Conservation (phyloP, 2,797 vertebrate species). For the Mallotus villosus region DNA sequence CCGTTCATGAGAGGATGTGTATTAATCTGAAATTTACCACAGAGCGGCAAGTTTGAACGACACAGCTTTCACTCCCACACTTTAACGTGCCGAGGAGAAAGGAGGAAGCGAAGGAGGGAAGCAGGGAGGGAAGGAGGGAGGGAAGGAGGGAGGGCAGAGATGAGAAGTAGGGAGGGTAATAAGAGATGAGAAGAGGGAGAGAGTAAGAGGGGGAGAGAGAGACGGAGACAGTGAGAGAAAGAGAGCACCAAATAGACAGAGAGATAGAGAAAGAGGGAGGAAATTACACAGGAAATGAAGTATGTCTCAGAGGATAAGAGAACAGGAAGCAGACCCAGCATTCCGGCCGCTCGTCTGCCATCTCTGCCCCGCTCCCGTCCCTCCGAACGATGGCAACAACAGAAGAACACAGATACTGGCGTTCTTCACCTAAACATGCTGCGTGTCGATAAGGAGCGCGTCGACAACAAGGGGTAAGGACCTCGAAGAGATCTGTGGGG, state of each 20-base stretch:
- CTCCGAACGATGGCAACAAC: not conserved
- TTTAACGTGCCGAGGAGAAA: not conserved
- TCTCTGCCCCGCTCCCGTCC: not conserved
- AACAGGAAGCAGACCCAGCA: constrained; percentile 12
- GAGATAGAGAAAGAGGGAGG: constrained; percentile 7
- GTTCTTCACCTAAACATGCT: not conserved
- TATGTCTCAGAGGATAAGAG: constrained; percentile 13
- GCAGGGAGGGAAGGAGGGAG: not conserved
- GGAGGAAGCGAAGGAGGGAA: not conserved
- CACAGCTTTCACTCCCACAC: constrained; percentile 36
- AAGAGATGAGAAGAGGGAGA: not conserved
- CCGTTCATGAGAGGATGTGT: constrained; percentile 2
- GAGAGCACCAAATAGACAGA: not conserved
- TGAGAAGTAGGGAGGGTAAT: not conserved
- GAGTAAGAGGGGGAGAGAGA: not conserved
- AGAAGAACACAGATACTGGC: too few species aligned
- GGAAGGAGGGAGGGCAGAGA: not conserved
- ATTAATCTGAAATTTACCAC: constrained; percentile 39
- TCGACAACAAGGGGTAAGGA: not conserved
- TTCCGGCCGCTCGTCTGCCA: not conserved
- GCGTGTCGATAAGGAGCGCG: not conserved
- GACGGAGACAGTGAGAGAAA: not conserved
- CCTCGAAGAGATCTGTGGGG: too few species aligned
- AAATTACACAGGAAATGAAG: constrained; percentile 50
- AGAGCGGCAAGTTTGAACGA: constrained; percentile 31